Conservation (phyloP, 2,888 invertebrate species). For the Torymus texanus region DNA sequence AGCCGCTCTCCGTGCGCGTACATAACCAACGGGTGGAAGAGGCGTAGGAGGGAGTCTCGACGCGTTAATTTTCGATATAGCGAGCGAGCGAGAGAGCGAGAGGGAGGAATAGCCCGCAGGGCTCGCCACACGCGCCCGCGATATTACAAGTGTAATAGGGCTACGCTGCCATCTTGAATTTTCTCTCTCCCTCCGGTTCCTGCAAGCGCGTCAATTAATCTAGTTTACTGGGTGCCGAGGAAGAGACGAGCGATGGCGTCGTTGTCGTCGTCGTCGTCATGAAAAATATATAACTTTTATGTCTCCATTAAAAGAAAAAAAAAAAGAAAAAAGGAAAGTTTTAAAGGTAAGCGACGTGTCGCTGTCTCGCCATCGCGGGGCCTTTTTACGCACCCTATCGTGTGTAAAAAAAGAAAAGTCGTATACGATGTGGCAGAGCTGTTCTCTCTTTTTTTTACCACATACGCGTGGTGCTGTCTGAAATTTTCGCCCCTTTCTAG, state of each 20-base stretch:
- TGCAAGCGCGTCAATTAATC: slow-evolving; percentile 69
- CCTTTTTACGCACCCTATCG: slow-evolving; percentile 20
- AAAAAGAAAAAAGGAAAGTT: slow-evolving; percentile 7
- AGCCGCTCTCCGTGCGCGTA: neutral
- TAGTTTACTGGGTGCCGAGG: slow-evolving; percentile 65
- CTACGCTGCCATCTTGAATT: slow-evolving; percentile 71
- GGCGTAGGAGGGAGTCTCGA: neutral
- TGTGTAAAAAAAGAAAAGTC: slow-evolving; percentile 17
- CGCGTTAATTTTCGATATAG: slow-evolving; percentile 63
- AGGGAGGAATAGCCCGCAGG: slow-evolving; percentile 6
- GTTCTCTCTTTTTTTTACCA: slow-evolving; percentile 5
- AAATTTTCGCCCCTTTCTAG: slow-evolving; percentile 4
- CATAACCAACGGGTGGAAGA: neutral
- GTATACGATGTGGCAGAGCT: neutral
- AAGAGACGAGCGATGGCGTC: slow-evolving; percentile 66
- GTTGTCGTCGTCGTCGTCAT: slow-evolving; percentile 57
- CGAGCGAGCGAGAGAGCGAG: slow-evolving; percentile 1
- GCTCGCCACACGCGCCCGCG: slow-evolving; percentile 50
- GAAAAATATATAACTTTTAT: slow-evolving; percentile 49
- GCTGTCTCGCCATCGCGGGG: slow-evolving; percentile 6
- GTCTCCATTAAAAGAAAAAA: slow-evolving; percentile 34
- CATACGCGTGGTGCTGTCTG: neutral
- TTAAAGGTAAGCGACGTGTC: neutral
- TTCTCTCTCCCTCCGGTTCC: slow-evolving; percentile 64
- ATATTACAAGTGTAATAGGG: slow-evolving; percentile 73